Evolutionary conservation across 1,140 invertebrate genomes (phyloP), one percentile per base, ranked within the genome.

Genomic region (Bombus pascuorum): DNA sequence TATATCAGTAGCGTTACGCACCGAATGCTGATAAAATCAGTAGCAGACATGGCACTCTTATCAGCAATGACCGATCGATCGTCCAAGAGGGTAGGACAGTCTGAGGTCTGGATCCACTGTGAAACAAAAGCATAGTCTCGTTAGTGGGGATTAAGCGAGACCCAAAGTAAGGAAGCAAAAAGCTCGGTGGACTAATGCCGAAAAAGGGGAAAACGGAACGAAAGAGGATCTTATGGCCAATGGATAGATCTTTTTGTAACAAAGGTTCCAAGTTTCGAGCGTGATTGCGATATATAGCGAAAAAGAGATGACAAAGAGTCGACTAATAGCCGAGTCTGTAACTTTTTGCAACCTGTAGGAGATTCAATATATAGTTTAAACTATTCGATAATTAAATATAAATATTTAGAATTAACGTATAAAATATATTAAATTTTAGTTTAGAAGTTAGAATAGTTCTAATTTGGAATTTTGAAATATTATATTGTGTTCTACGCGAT

Each of bases 111-210:
- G 62, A 81, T 68, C 66, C 57, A 34, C 65, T 47, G 83, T 76
- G 88, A 90, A 90, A 90, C 89, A 90, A 89, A 90, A 85, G 83
- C 83, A 42, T 80, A 80, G 79, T 86, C 89, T 90, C 83, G 89
- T 90, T 90, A 87, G 75, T n/a, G 83, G 28, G 89, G 88, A 81
- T 90, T 90, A 90, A 85, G 87, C 87, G 65, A 83, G 47, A 47
- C 62, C 76, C 44, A 18, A 66, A 34, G 32, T 28, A 76, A 42
- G 37, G 34, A 68, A 42, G 66, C 76, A 81, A 81, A 86, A 88
- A 90, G 81, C 47, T 86, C 44, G 44, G 28, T 47, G 82, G 70
- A 70, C 72, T 76, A 87, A 81, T 87, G 74, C 72, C 15, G 44
- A 79, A 42, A 59, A 72, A 70, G 53, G n/a, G 44, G 47, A 28